A percentile compares a stretch with the other conserved stretches of the same genome.
These are phyloP conservation scores for Lepidochrysops patricia DNA, from an alignment of 2,888 invertebrate species.

Conservation along the genomic window DNA sequence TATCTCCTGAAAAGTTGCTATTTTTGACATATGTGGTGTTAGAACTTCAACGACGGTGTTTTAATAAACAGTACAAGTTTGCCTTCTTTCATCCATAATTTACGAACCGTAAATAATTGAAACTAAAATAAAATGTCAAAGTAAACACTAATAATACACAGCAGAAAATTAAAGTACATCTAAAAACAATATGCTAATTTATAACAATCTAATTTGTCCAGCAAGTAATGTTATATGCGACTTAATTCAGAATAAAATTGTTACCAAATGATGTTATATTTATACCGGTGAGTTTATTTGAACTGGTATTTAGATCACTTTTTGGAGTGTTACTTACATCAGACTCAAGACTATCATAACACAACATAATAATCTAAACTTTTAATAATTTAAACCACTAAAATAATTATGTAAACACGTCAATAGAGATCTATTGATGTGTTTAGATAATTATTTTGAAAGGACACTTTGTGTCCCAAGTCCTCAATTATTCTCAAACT, in stretches of 20 bases:
- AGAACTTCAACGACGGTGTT: not conserved
- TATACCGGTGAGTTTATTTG: not conserved
- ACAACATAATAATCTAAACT: no score
- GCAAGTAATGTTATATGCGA: not conserved
- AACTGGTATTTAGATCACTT: no score
- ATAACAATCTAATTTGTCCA: conserved; percentile 2
- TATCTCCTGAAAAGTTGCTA: no score
- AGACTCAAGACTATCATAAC: no score
- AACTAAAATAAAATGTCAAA: not conserved
- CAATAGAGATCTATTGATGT: no score
- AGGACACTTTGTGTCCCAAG: no score
- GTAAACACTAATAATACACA: not conserved
- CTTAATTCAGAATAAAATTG: not conserved
- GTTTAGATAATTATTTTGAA: no score
- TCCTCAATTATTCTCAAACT: not conserved
- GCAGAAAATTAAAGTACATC: not conserved
- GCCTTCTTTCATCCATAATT: not conserved
- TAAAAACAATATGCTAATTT: not conserved
- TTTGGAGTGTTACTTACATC: no score
- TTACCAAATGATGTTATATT: not conserved
- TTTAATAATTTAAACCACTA: no score
- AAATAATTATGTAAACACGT: no score
- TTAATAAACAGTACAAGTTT: not conserved
- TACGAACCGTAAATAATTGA: not conserved
- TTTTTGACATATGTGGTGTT: no score